phyloP scores from a whole-genome alignment of 1,140 invertebrate genomes.

The Leptinotarsa texana region DNA sequence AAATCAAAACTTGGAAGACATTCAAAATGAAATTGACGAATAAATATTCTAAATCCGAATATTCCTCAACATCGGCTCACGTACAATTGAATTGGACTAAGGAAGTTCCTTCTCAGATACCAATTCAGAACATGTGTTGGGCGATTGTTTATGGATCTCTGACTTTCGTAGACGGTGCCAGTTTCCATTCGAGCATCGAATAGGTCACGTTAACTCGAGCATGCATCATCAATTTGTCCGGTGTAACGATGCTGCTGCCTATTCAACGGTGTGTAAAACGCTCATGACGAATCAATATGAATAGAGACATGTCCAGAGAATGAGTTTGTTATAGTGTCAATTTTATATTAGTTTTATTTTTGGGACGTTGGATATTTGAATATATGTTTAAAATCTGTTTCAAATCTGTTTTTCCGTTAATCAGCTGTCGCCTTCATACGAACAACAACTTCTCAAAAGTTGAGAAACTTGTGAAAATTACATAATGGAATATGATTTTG shows the following conservation, averaged over 20 bases:
- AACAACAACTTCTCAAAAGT: too few relatives aligned
- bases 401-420: too few relatives aligned
- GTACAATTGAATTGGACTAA: neutral
- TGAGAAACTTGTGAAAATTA: too few relatives aligned
- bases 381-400: too few relatives aligned
- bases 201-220: neutral
- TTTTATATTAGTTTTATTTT: too few relatives aligned
- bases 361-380: too few relatives aligned
- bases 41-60: too few relatives aligned
- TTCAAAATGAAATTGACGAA: too few relatives aligned
- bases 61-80: too few relatives aligned
- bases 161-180: constrained; percentile 1
- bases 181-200: constrained; percentile 2
- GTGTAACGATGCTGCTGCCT: neutral
- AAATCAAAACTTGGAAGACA: too few relatives aligned
- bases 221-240: constrained; percentile 8
- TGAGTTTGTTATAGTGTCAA: neutral
- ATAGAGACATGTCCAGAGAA: neutral
- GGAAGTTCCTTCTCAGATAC: neutral
- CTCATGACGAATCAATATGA: neutral
- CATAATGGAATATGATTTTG: too few relatives aligned
- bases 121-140: neutral
- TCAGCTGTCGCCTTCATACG: too few relatives aligned
- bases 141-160: neutral
- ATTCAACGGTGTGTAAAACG: constrained; percentile 2